Base-by-base conservation (phyloP, 1,140 invertebrate species). In the Paralvinella palmiformis region DNA sequence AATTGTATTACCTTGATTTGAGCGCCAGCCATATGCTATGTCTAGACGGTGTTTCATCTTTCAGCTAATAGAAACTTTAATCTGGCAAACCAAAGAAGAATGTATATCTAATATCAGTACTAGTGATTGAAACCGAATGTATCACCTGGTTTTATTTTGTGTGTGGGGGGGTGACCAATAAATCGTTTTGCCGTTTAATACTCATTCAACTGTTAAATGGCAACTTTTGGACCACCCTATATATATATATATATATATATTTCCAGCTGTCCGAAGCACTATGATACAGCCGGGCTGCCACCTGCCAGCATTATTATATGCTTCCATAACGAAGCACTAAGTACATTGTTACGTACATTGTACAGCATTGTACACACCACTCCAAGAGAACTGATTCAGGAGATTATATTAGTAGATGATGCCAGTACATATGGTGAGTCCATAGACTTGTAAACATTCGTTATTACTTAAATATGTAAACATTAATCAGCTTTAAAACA, bases 331-430 rank as follows among this genome's bases (percentile, higher is more conserved):
- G 92, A 96, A 82, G 88, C 91, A 1, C 89, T 89, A 79, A 90
- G 90, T 4, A 87, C 91, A 27, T 83, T 96, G 44, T 72, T 95
- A 24, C 74, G 92, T 20, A 94, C 92, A 0, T 85, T 95, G 17
- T 89, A 91, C 83, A 92, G 89, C 75, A 90, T 94, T 1, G 76
- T 94, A n/a, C 88, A 90, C 80, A 85, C 89, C 63, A 87, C 88
- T 13, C 87, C 90, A 3, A 63, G 80, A 0, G 84, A 91, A 71
- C 84, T 96, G 4, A 87, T 98, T 68, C 85, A 90, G 71, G 91
- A 95, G 83, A 89, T 95, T 62, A 88, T 95, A 69, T 81, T 95
- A n/a, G 88, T 95, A 1, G 91, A 95, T 79, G 92, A 95, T 81
- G 97, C 85, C 79, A 98, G 94, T 69, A 41, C 37, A 41, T 41